phyloP scores from a whole-genome alignment of 2,888 invertebrate genomes.

The Silvanus unidentatus region DNA sequence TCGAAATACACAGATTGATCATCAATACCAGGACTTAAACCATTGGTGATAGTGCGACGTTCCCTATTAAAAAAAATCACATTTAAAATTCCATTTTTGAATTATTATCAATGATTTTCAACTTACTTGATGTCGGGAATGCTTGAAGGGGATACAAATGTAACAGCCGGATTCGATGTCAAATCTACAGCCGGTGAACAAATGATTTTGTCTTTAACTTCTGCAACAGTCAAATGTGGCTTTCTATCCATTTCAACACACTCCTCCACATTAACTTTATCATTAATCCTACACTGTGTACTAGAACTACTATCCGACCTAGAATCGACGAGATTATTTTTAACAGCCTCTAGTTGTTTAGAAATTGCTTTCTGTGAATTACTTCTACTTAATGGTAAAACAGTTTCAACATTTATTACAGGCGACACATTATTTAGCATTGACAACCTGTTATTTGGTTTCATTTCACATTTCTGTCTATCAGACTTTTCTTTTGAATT shows the following conservation, averaged over 20 bases:
- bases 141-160: slow-evolving; percentile 37
- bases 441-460: not conserved
- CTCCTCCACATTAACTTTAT: slow-evolving; percentile 10
- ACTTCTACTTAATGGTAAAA: slow-evolving; percentile 29
- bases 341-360: slow-evolving; percentile 15
- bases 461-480: not conserved
- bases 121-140: slow-evolving; percentile 37
- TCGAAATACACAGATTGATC: slow-evolving; percentile 77
- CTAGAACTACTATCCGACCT: slow-evolving; percentile 39
- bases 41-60: slow-evolving; percentile 42
- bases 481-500: slow-evolving; percentile 14
- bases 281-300: slow-evolving; percentile 14
- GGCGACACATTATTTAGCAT: not conserved
- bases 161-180: slow-evolving; percentile 40
- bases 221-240: slow-evolving; percentile 5
- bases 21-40: slow-evolving; percentile 58
- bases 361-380: slow-evolving; percentile 29
- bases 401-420: slow-evolving; percentile 26
- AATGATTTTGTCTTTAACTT: slow-evolving; percentile 20
- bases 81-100: not conserved
- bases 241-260: slow-evolving; percentile 14
- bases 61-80: slow-evolving; percentile 25
- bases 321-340: slow-evolving; percentile 28
- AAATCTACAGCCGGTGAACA: slow-evolving; percentile 40
- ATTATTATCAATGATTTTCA: slow-evolving; percentile 1